Percentiles rank a stretch among this genome's conserved stretches.
Conservation (phyloP, 2,113 vertebrate genomes). For the Macrotus californicus region DNA sequence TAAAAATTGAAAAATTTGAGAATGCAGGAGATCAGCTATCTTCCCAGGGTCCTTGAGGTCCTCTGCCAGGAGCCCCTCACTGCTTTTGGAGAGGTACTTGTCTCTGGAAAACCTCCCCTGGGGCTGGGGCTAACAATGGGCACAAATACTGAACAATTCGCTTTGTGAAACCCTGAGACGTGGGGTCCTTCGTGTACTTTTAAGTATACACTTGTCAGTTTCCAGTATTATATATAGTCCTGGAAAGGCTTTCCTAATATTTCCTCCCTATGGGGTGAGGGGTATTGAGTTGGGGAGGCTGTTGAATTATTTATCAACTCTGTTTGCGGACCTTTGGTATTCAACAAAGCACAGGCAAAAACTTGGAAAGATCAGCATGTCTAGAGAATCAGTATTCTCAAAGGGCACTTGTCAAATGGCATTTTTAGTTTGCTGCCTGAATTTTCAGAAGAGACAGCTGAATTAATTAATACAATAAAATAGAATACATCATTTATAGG, state of each 20-base stretch:
- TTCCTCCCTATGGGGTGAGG: not conserved
- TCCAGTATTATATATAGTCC: conserved; percentile 21
- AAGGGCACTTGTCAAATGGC: conserved; percentile 11
- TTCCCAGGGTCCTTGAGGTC: not conserved
- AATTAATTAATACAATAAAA: conserved; percentile 15
- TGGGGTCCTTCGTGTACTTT: conserved; percentile 6
- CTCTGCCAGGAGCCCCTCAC: not conserved
- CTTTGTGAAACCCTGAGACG: not conserved
- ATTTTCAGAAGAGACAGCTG: conserved; percentile 1
- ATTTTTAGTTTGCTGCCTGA: conserved; percentile 35
- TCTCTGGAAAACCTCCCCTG: not conserved
- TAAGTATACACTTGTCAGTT: conserved; percentile 34
- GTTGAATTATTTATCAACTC: conserved; percentile 44
- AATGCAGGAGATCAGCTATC: not conserved
- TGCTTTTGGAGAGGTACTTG: not conserved
- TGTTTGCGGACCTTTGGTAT: conserved; percentile 36
- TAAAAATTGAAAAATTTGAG: not conserved
- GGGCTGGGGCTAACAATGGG: not conserved
- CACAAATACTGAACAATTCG: not conserved
- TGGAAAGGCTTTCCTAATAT: conserved; percentile 37
- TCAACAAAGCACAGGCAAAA: conserved; percentile 10
- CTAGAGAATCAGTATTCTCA: conserved; percentile 1
- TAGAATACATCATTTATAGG: not conserved
- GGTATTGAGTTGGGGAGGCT: not conserved
- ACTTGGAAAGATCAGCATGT: conserved; percentile 4